Conservation (phyloP, 1,140 invertebrate genomes). For the Holotrichia oblita region DNA sequence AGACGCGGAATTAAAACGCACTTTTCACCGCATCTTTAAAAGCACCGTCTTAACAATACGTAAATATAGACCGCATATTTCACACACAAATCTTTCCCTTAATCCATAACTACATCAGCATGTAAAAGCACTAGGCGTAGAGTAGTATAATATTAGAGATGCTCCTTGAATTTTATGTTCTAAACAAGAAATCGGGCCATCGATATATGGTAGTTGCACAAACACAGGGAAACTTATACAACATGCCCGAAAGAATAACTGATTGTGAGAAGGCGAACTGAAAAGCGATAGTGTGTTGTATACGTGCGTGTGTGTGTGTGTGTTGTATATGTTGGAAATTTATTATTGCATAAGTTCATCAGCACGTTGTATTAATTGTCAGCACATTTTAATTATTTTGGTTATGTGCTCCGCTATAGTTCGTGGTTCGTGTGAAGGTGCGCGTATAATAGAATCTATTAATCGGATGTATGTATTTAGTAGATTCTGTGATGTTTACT, state of each 20-base stretch:
- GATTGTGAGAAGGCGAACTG: not conserved
- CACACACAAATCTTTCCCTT: slow-evolving; percentile 1
- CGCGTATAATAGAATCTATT: not conserved
- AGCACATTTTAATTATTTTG: slow-evolving; percentile 14
- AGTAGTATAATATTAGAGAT: not conserved
- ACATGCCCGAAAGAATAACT: not conserved
- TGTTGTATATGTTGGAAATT: not conserved
- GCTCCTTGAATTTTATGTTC: slow-evolving; percentile 1
- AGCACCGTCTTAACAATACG: no score
- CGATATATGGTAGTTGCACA: not conserved
- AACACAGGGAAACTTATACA: no score
- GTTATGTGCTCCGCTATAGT: not conserved
- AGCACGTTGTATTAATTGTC: slow-evolving; percentile 7
- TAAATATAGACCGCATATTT: not conserved
- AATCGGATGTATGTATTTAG: no score
- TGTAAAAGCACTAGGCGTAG: not conserved
- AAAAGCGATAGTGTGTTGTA: not conserved
- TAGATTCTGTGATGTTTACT: not conserved
- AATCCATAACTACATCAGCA: not conserved
- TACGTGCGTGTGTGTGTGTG: not conserved
- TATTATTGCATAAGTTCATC: slow-evolving; percentile 7
- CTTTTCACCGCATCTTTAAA: no score
- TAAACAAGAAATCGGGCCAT: not conserved
- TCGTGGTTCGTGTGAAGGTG: not conserved
- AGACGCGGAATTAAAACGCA: no score